Evolutionary conservation across 35 echinoderm and acorn worm genomes (phyloP).

Genomic region (Anneissia japonica): DNA sequence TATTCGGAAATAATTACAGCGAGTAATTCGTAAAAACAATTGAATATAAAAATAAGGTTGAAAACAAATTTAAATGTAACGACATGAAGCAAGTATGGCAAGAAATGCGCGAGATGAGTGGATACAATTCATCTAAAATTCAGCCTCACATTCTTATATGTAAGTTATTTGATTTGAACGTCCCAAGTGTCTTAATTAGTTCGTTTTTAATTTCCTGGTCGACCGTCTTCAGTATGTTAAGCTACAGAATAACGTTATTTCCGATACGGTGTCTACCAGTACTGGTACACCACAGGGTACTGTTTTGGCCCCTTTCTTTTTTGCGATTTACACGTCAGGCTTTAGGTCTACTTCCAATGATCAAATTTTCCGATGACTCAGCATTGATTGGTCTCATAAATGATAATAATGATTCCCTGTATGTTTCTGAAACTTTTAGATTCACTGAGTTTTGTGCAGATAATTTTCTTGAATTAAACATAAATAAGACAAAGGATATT

Average conservation of each 20-base stretch:
- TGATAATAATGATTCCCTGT: conserved; percentile 14
- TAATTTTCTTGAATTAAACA: conserved; percentile 30
- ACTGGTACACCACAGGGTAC: conserved; percentile 53
- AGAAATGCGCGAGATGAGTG: too few relatives aligned
- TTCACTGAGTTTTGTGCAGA: conserved; percentile 34
- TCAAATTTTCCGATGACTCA: conserved; percentile 53
- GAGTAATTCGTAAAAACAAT: too few relatives aligned
- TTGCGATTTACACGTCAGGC: conserved; percentile 54
- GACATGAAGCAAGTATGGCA: too few relatives aligned
- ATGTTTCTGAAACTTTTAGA: background rate
- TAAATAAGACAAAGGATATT: conserved; percentile 48
- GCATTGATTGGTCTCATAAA: conserved; percentile 33
- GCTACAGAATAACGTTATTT: background rate
- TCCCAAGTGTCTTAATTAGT: background rate
- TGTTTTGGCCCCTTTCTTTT: conserved; percentile 35
- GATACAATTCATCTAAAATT: too few relatives aligned
- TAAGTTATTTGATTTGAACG: background rate
- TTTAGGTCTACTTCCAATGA: conserved; percentile 23
- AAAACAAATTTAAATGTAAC: too few relatives aligned
- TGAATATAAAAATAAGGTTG: too few relatives aligned
- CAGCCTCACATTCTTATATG: conserved; percentile 8
- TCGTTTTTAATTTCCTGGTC: conserved; percentile 9
- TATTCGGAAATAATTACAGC: too few relatives aligned
- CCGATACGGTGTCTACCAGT: conserved; percentile 2
- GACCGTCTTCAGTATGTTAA: conserved; percentile 27